phyloP scores from a whole-genome alignment of 2,888 invertebrate genomes.

The Microdon myrmicae region DNA sequence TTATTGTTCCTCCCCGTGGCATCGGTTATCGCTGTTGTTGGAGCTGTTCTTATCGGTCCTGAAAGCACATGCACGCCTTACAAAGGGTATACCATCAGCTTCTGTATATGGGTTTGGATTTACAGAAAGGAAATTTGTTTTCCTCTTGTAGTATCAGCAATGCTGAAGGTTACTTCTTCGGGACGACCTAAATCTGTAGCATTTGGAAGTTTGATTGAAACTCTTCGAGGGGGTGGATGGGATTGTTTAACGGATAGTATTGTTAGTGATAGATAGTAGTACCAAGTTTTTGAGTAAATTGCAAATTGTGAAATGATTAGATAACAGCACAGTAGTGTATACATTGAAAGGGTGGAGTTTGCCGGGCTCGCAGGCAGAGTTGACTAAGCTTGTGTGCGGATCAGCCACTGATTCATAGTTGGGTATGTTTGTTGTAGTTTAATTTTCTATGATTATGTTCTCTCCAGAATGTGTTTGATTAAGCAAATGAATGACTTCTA shows the following conservation, averaged over 20 bases:
- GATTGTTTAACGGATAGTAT: conserved; percentile 6
- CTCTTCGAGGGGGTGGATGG: conserved; percentile 6
- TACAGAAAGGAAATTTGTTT: conserved; percentile 1
- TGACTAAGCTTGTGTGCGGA: no score
- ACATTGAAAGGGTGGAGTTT: conserved; percentile 2
- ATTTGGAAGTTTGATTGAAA: conserved; percentile 34
- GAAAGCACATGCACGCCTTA: neutral
- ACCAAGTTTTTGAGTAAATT: conserved; percentile 36
- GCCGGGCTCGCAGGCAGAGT: no score
- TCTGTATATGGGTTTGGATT: conserved; percentile 10
- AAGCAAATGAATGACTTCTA: no score
- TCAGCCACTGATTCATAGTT: conserved; percentile 18
- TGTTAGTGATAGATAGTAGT: conserved; percentile 42
- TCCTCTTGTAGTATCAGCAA: conserved; percentile 15
- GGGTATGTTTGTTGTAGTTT: conserved; percentile 22
- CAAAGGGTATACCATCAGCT: no score
- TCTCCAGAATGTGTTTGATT: no score
- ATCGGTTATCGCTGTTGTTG: neutral
- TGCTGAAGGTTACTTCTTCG: conserved; percentile 8
- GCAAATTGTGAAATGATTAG: conserved; percentile 39
- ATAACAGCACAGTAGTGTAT: conserved; percentile 11
- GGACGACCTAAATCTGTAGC: conserved; percentile 19
- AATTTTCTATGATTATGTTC: no score
- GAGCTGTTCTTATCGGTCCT: conserved; percentile 7
- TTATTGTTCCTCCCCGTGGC: conserved; percentile 11